Conservation (phyloP, 2,113 vertebrate species). For the Odontesthes bonariensis region DNA sequence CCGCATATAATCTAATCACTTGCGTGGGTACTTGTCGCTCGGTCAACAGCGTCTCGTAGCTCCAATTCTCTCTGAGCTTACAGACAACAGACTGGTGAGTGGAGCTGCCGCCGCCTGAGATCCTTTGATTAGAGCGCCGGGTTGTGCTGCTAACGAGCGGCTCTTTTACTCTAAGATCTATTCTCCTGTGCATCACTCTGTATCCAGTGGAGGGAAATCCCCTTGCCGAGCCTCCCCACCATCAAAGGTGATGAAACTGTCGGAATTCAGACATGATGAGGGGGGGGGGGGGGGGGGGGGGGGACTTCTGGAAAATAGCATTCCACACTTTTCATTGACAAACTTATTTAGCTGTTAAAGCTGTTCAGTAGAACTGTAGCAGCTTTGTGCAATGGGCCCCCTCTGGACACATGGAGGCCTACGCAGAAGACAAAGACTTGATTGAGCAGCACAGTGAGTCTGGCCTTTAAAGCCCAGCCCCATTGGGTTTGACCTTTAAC, state of each 20-base stretch:
- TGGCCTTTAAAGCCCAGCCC: conserved; percentile 72
- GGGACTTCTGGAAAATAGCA: conserved; percentile 57
- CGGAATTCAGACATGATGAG: conserved; percentile 37
- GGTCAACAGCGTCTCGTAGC: conserved; percentile 49
- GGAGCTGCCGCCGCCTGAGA: conserved; percentile 32
- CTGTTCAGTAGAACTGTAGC: conserved; percentile 76
- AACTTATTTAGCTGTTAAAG: conserved; percentile 76
- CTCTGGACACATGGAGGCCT: conserved; percentile 69
- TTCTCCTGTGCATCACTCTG: conserved; percentile 50
- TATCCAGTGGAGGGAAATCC: conserved; percentile 61
- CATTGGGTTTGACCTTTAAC: conserved; percentile 76
- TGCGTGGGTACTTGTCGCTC: conserved; percentile 52
- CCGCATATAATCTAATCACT: conserved; percentile 77
- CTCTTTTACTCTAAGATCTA: conserved; percentile 34
- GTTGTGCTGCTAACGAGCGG: conserved; percentile 68
- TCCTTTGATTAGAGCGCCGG: conserved; percentile 64
- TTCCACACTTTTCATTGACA: conserved; percentile 77
- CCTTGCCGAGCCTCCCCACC: conserved; percentile 33
- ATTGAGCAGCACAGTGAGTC: conserved; percentile 75
- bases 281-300: conserved; percentile 21
- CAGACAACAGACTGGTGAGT: conserved; percentile 38
- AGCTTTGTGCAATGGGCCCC: conserved; percentile 78
- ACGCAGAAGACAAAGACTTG: conserved; percentile 79
- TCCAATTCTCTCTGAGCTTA: conserved; percentile 48
- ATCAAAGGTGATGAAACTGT: conserved; percentile 52